phyloP scores from a whole-genome alignment of 2,113 vertebrate genomes.

The Esox niger region DNA sequence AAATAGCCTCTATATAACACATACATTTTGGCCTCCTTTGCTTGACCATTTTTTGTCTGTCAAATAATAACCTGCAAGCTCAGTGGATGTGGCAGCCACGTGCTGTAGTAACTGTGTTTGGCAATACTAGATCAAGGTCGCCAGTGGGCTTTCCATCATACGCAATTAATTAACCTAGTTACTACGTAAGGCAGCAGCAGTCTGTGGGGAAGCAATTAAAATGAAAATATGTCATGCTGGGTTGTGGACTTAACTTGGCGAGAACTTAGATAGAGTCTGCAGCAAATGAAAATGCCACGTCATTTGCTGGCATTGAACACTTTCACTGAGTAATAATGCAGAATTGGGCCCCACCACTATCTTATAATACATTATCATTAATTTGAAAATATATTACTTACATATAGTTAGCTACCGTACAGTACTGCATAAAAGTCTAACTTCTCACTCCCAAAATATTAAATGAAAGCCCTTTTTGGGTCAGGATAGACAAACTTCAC shows the following conservation, averaged over 20 bases:
- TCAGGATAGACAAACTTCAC: too few relatives aligned
- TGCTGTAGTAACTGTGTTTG: constrained; percentile 37
- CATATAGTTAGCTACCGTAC: too few relatives aligned
- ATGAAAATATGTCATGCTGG: constrained; percentile 47
- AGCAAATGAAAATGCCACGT: constrained; percentile 12
- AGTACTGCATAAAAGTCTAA: too few relatives aligned
- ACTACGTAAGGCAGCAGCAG: constrained; percentile 49
- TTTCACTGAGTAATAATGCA: background rate
- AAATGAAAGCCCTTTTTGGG: too few relatives aligned
- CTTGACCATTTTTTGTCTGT: constrained; percentile 4
- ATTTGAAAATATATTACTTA: too few relatives aligned
- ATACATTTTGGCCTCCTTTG: too few relatives aligned
- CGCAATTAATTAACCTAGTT: constrained; percentile 72
- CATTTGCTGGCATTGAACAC: constrained; percentile 21
- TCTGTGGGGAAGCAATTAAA: constrained; percentile 73
- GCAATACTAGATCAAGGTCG: constrained; percentile 51
- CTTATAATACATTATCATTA: too few relatives aligned
- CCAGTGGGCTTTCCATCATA: constrained; percentile 47
- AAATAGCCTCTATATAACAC: too few relatives aligned
- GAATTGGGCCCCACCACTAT: too few relatives aligned
- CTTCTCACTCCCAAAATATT: too few relatives aligned
- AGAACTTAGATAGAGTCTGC: constrained; percentile 33
- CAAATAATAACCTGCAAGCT: constrained; percentile 31
- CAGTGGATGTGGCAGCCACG: background rate
- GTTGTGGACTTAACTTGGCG: constrained; percentile 41